Evolutionary conservation across 2,888 invertebrate genomes (phyloP), one percentile per base, ranked within the genome.

Genomic region (Caenorhabditis zanzibari): DNA sequence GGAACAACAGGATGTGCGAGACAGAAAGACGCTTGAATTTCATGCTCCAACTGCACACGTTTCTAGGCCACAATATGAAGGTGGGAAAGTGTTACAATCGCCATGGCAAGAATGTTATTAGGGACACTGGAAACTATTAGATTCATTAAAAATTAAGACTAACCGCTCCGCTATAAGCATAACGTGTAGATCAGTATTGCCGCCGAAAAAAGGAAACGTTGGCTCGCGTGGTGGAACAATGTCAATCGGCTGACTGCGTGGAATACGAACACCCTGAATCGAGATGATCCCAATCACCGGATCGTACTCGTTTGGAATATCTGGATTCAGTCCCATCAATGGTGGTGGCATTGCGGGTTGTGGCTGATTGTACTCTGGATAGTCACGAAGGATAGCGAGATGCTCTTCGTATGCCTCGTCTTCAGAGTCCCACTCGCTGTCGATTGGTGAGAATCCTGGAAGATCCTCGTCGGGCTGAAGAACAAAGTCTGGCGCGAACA

Each of bases 1-100:
- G 82, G 56, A 64, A 44, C 75, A 79, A 82, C 12, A 59, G 77
- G 56, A 82, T 82, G 77, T 2, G 69, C 82, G 77, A 49, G 82
- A 82, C 82, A 44, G 82, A 74, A 24, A 68, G 59, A 61, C 22
- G 80, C 66, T 80, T 54, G 16, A 3, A 12, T n/a, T 61, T 69
- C 69, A 28, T 76, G 61, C 69, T 76, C 69, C 69, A 76, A 61
- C 32, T 49, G 49, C n/a, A 38, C 26, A 47, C 2, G 76, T 54
- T 77, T 77, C 77, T 54, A 77, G 77, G 52, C 77, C 77, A 69
- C 63, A 77, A 77, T 77, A 77, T 0, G n/a, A n/a, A 10, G 28
- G 56, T 66, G 76, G 66, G 68, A 76, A 68, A 58, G 35, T 16
- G 5, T 52, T 10, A 32, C 63, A 73, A 32, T 35, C 66, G 74